Evolutionary conservation across 2,113 vertebrate species (phyloP).

Genomic region (Phalacrocorax brasilianus): DNA sequence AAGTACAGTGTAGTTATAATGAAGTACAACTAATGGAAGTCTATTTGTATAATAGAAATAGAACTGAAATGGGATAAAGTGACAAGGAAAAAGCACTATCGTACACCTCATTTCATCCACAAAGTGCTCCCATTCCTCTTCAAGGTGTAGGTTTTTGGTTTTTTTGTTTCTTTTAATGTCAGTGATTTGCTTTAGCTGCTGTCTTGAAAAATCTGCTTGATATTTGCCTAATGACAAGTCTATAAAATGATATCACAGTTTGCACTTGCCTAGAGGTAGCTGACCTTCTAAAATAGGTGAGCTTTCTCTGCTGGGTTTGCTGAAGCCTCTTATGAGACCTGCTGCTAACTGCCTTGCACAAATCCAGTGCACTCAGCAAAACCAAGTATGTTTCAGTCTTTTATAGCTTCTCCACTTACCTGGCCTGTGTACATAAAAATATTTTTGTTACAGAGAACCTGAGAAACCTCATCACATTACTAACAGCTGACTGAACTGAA

Average conservation of each 20-base stretch:
- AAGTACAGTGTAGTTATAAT: background rate
- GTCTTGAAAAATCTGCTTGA: background rate
- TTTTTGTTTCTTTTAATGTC: background rate
- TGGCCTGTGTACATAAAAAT: background rate
- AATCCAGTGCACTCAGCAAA: background rate
- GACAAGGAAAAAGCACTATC: background rate
- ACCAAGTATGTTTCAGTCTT: background rate
- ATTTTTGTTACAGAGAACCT: background rate
- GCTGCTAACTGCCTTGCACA: background rate
- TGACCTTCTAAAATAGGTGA: background rate
- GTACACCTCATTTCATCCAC: background rate
- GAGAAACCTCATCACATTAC: background rate
- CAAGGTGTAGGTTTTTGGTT: background rate
- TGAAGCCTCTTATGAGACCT: background rate
- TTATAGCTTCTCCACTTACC: background rate
- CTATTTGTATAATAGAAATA: background rate
- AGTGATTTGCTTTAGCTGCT: background rate
- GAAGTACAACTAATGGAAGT: background rate
- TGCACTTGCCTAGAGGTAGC: background rate
- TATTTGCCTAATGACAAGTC: background rate
- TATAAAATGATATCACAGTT: background rate
- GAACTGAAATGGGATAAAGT: background rate
- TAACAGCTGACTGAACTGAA: background rate
- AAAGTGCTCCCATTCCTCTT: background rate
- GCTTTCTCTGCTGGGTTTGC: background rate